Evolutionary conservation across 1,140 invertebrate species (phyloP).

Genomic region (Colletes latitarsis): DNA sequence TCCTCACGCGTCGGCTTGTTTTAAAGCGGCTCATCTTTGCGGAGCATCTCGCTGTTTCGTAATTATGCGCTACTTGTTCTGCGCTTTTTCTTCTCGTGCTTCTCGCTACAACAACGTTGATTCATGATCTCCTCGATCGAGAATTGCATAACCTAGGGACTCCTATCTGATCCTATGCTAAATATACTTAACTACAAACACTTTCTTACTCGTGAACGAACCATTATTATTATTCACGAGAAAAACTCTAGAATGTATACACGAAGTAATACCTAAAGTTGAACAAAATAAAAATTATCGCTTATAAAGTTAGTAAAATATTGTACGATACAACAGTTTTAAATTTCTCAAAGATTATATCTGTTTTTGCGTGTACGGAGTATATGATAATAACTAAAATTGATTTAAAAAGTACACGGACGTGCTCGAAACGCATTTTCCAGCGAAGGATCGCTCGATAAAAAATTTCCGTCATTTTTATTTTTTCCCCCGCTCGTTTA

Average conservation of each 20-base stretch:
- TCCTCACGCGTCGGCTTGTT: conserved; percentile 14
- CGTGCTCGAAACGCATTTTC: neutral
- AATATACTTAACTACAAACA: no score
- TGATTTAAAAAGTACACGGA: neutral
- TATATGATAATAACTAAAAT: no score
- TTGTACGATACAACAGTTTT: no score
- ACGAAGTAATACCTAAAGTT: no score
- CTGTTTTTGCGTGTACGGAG: no score
- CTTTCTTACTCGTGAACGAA: no score
- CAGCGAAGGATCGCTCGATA: neutral
- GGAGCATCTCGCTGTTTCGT: conserved; percentile 42
- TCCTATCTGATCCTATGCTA: no score
- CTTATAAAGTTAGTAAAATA: no score
- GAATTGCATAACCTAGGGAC: neutral
- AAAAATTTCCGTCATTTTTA: neutral
- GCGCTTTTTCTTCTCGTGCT: neutral
- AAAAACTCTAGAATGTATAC: no score
- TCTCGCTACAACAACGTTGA: conserved; percentile 12
- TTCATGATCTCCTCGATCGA: conserved; percentile 15
- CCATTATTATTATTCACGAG: no score
- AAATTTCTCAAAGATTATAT: no score
- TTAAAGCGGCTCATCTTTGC: conserved; percentile 49
- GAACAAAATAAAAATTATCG: no score
- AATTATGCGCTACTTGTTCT: conserved; percentile 14
- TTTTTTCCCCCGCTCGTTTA: neutral